Evolutionary conservation across 2,113 vertebrate species (phyloP).

Genomic region (Hypocryptadius cinnamomeus): DNA sequence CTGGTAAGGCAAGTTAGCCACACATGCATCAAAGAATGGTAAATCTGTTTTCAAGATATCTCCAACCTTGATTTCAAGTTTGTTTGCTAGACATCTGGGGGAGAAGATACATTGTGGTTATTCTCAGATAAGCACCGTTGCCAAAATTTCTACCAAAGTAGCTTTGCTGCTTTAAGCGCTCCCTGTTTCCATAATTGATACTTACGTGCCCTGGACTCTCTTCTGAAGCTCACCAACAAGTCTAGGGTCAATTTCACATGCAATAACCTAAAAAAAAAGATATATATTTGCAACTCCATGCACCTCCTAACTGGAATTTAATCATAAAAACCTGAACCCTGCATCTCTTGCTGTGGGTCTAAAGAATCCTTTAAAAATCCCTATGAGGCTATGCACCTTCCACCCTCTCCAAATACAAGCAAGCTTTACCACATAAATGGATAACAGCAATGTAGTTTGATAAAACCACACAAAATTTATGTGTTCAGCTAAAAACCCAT

Average conservation of each 20-base stretch:
- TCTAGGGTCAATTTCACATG: slow-evolving; percentile 92
- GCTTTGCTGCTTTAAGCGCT: not conserved
- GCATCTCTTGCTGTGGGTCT: not conserved
- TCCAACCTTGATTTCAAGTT: slow-evolving; percentile 92
- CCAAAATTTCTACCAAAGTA: not conserved
- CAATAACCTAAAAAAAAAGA: slow-evolving; percentile 80
- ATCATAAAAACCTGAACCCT: not conserved
- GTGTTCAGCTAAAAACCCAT: rapidly evolving
- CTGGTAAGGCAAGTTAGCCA: slow-evolving; percentile 97
- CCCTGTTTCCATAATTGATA: not conserved
- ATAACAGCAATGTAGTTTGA: not conserved
- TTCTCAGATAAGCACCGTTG: not conserved
- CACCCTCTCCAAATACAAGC: not conserved
- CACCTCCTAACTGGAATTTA: not conserved
- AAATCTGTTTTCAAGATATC: slow-evolving; percentile 91
- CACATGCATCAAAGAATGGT: slow-evolving; percentile 93
- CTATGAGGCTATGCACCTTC: not conserved
- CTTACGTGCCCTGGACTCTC: slow-evolving; percentile 96
- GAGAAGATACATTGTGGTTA: not conserved
- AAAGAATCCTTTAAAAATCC: not conserved
- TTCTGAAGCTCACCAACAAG: slow-evolving; percentile 97
- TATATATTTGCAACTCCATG: not conserved
- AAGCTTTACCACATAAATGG: not conserved
- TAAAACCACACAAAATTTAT: not conserved
- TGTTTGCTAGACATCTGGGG: slow-evolving; percentile 74